Evolutionary conservation across 2,888 invertebrate genomes (phyloP), one percentile per base, ranked within the genome.

Genomic region (Merodon equestris): DNA sequence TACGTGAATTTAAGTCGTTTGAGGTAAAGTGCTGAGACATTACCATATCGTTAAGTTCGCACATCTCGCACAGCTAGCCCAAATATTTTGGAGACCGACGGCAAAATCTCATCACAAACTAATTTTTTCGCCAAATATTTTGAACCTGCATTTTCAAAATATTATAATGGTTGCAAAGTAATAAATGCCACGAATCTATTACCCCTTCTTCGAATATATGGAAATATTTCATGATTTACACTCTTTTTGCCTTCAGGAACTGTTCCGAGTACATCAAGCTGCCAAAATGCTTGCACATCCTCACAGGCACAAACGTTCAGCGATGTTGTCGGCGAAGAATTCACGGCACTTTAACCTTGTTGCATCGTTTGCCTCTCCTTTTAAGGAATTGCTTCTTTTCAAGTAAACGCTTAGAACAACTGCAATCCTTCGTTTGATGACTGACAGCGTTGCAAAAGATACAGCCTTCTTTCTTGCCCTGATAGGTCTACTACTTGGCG

Each of bases 261-360:
- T 60, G 63, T 64, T 17, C 64, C 76, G 17, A 76, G 3, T n/a
- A 53, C 19, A 18, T 76, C 70, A 18, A 70, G 70, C 42, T 48
- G 18, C 64, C 70, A 60, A 57, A 75, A 58, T 19, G 38, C 14
- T 12, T 67, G 47, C 0, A 73, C 14, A 34, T 51, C 36, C 14
- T 58, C 56, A 18, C 61, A 67, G 12, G 19, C 42, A 9, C 51
- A 68, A 2, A 64, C 51, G 18, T 48, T 63, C 3, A 70, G 40
- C 9, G 60, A 60, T 1, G 14, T 54, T 45, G 60, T 13, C 9
- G 9, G 53, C 1, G 51, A 53, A 18, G 45, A 64, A 9, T 36
- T 42, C 13, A n/a, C 4, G 34, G 2, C 9, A 0, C 15, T 7
- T 15, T 50, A 1, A 71, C 71, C 34, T 36, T 48, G 12, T 61